Percentiles rank a stretch among this genome's conserved stretches.
Conservation (phyloP, 2,888 invertebrate species). For the Ecdyonurus torrentis region DNA sequence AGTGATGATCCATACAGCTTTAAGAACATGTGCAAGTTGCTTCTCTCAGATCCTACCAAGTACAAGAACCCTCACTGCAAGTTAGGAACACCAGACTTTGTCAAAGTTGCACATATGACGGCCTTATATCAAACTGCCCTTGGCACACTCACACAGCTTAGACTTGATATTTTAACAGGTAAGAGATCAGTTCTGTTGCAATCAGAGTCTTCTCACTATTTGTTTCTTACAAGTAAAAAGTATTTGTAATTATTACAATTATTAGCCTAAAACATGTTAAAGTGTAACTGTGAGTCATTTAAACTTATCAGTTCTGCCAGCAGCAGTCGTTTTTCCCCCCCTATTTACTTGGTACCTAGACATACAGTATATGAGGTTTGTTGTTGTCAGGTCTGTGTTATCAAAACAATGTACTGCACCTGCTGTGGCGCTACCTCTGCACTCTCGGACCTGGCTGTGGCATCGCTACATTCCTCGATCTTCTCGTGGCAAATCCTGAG, state of each 20-base stretch:
- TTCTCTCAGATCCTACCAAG: slow-evolving; percentile 36
- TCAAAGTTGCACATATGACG: slow-evolving; percentile 71
- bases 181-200: too few relatives aligned
- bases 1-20: slow-evolving; percentile 16
- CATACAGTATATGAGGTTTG: too few relatives aligned
- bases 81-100: slow-evolving; percentile 64
- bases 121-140: slow-evolving; percentile 84
- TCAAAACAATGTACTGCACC: slow-evolving; percentile 75
- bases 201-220: too few relatives aligned
- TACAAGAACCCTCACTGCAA: slow-evolving; percentile 49
- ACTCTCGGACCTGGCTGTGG: slow-evolving; percentile 81
- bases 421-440: slow-evolving; percentile 80
- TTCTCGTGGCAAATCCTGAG: slow-evolving; percentile 62
- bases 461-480: slow-evolving; percentile 71
- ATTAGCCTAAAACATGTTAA: too few relatives aligned
- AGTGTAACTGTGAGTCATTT: too few relatives aligned
- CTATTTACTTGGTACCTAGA: too few relatives aligned
- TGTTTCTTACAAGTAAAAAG: too few relatives aligned
- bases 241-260: too few relatives aligned
- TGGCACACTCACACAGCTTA: slow-evolving; percentile 75
- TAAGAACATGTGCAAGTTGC: slow-evolving; percentile 41
- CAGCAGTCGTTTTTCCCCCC: too few relatives aligned
- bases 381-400: slow-evolving; percentile 81
- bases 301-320: too few relatives aligned
- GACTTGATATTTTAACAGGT: slow-evolving; percentile 86